Conservation (phyloP, 2,797 vertebrate species). For the Galaxias olidus region DNA sequence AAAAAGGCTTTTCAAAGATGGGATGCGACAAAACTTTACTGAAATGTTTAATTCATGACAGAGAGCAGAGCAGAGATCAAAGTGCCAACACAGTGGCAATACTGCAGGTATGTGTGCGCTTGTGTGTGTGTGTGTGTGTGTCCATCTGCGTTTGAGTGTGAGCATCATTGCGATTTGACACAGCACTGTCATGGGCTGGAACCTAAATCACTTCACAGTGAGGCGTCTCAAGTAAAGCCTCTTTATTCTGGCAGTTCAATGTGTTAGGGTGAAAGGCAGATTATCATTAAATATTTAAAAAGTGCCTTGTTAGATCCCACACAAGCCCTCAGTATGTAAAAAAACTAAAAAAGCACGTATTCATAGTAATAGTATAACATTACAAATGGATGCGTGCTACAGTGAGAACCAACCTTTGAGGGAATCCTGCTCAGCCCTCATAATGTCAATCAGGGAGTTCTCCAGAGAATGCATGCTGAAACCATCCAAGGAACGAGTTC, state of each 20-base stretch:
- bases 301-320: too few species aligned
- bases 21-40: constrained; percentile 18
- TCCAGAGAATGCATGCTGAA: constrained; percentile 98
- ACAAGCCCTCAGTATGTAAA: too few species aligned
- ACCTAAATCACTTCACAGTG: not conserved
- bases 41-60: constrained; percentile 36
- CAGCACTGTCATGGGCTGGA: not conserved
- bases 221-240: not conserved
- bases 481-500: constrained; percentile 92
- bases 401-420: constrained; percentile 91
- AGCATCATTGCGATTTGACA: not conserved
- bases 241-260: too few species aligned
- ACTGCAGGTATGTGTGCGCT: constrained; percentile 15
- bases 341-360: too few species aligned
- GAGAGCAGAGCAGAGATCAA: constrained; percentile 14
- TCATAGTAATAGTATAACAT: too few species aligned
- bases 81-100: constrained; percentile 16
- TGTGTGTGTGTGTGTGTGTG: too few species aligned
- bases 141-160: too few species aligned
- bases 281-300: not conserved
- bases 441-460: constrained; percentile 99
- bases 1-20: constrained; percentile 1
- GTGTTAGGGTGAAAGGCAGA: too few species aligned
- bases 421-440: constrained; percentile 99
- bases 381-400: not conserved